These are phyloP conservation scores for Allophyes oxyacanthae DNA, from an alignment of 2,888 invertebrate species.

Conservation along the genomic window DNA sequence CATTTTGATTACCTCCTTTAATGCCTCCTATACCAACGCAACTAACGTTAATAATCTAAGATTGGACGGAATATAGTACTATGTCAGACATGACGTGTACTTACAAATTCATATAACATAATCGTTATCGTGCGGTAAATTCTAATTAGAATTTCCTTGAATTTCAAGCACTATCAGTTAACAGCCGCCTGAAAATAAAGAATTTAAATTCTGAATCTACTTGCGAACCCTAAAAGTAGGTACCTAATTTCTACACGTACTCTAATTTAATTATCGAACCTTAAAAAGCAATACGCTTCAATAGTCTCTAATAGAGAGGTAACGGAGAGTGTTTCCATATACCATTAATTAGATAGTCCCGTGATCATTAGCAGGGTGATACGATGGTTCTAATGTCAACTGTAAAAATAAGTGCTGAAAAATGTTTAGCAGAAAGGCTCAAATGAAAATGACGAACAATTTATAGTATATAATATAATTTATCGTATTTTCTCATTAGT, in stretches of 20 bases:
- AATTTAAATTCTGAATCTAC: no score
- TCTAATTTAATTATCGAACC: constrained; percentile 36
- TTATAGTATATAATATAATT: neutral
- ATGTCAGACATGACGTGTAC: neutral
- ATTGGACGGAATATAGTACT: no score
- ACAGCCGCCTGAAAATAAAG: neutral
- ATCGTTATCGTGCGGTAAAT: constrained; percentile 20
- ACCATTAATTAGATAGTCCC: constrained; percentile 7
- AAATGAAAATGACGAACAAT: constrained; percentile 19
- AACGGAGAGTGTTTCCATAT: constrained; percentile 26
- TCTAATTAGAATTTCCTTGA: constrained; percentile 19
- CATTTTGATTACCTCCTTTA: no score
- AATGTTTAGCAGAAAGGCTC: constrained; percentile 23
- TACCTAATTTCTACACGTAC: constrained; percentile 1
- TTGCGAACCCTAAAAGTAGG: neutral
- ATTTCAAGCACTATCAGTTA: constrained; percentile 8
- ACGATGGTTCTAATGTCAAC: constrained; percentile 5
- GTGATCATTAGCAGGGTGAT: constrained; percentile 21
- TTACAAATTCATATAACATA: neutral
- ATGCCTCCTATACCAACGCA: no score
- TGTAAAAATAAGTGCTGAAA: constrained; percentile 42
- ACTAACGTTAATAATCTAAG: no score
- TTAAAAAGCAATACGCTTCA: constrained; percentile 14
- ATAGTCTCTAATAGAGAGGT: constrained; percentile 34
- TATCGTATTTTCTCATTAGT: no score